phyloP scores from a whole-genome alignment of 2,797 vertebrate genomes.

The Hoplostethus atlanticus region DNA sequence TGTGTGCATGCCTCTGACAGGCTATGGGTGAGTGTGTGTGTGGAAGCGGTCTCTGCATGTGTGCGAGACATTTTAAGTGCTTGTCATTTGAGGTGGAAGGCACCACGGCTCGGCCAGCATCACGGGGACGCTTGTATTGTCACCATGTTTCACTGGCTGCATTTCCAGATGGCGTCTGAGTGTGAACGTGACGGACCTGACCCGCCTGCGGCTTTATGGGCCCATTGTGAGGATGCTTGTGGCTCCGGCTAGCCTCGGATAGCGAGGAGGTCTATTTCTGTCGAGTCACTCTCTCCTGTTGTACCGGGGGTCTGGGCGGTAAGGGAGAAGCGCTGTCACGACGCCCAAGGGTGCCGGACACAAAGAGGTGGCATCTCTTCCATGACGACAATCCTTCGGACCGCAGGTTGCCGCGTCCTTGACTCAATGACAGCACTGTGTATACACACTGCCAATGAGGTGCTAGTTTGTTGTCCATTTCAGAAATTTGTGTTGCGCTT shows the following conservation, averaged over 20 bases:
- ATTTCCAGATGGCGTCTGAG: conserved; percentile 16
- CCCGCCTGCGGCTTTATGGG: conserved; percentile 25
- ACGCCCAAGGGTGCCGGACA: conserved; percentile 13
- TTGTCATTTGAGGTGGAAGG: no score
- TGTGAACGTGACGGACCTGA: conserved; percentile 35
- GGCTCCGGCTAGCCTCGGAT: neutral
- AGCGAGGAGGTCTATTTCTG: conserved; percentile 37
- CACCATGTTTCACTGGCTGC: conserved; percentile 18
- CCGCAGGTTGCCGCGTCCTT: conserved; percentile 2
- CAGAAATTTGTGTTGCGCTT: no score
- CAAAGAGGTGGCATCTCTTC: conserved; percentile 14
- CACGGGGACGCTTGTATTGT: neutral
- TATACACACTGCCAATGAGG: no score
- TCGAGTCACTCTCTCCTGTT: neutral
- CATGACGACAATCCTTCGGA: neutral
- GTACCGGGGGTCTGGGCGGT: conserved; percentile 9
- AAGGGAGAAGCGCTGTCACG: conserved; percentile 32
- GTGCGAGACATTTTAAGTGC: conserved; percentile 1
- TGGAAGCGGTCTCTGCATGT: neutral
- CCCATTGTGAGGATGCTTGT: conserved; percentile 22
- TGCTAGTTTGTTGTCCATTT: no score
- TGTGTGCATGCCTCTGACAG: neutral
- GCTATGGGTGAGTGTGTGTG: neutral
- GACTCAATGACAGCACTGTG: neutral
- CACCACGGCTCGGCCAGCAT: no score